Conservation (phyloP, 1,140 invertebrate species). For the Pseudomyrmex gracilis region DNA sequence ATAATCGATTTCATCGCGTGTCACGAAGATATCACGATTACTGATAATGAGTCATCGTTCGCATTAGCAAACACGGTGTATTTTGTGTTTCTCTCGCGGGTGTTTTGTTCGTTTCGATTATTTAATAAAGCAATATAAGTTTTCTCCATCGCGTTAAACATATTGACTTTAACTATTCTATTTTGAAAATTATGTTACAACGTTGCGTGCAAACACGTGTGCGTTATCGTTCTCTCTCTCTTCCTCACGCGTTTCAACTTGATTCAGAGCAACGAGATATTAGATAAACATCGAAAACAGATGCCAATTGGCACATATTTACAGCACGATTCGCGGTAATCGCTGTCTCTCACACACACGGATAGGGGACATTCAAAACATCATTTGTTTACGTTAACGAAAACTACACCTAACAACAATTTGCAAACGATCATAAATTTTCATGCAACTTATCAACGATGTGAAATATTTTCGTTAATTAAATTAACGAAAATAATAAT, state of each 20-base stretch:
- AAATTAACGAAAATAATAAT: no score
- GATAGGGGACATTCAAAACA: background rate
- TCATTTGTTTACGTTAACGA: conserved; percentile 7
- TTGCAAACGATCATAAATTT: conserved; percentile 3
- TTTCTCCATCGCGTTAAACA: background rate
- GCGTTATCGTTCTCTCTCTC: no score
- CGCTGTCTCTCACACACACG: background rate
- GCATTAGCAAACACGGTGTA: background rate
- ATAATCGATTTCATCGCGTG: conserved; percentile 40
- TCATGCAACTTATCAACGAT: background rate
- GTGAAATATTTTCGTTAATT: background rate
- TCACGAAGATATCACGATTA: conserved; percentile 19
- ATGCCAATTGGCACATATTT: conserved; percentile 37
- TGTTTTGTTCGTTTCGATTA: conserved; percentile 9
- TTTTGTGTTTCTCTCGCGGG: background rate
- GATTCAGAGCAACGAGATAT: conserved; percentile 8
- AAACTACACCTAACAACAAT: background rate
- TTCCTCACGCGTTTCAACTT: background rate
- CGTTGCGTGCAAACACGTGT: background rate
- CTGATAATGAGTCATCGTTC: conserved; percentile 15
- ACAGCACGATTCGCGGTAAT: background rate
- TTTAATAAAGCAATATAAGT: background rate
- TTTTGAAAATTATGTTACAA: conserved; percentile 29
- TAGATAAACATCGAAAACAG: conserved; percentile 14
- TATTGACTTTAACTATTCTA: conserved; percentile 7